phyloP scores from a whole-genome alignment of 2,113 vertebrate genomes.

The Tiliqua scincoides region DNA sequence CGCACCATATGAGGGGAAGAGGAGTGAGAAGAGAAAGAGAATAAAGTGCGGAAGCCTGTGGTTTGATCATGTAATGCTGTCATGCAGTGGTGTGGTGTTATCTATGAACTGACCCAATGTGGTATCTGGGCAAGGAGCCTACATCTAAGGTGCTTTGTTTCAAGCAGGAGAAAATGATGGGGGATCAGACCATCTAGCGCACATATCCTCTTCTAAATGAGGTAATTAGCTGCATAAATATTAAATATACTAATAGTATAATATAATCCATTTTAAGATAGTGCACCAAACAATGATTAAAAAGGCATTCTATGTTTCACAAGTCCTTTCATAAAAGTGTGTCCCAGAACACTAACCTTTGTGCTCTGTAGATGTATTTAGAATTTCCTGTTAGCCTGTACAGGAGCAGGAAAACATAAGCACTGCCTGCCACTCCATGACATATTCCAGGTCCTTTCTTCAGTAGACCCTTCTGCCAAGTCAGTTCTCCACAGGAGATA shows the following conservation, averaged over 20 bases:
- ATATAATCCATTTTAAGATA: neutral
- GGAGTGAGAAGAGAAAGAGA: no score
- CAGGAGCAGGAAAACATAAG: slow-evolving; percentile 89
- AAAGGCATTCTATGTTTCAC: neutral
- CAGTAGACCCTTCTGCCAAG: slow-evolving; percentile 89
- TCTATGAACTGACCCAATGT: no score
- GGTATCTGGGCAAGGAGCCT: no score
- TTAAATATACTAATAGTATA: neutral
- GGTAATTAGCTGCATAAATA: neutral
- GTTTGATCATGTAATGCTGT: no score
- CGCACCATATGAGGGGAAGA: no score
- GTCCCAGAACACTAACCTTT: slow-evolving; percentile 78
- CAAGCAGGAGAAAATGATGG: no score
- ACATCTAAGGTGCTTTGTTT: no score
- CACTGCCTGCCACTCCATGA: slow-evolving; percentile 87
- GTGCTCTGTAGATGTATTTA: slow-evolving; percentile 89
- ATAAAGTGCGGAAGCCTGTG: no score
- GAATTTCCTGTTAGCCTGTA: slow-evolving; percentile 89
- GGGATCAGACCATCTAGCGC: no score
- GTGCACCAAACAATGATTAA: neutral
- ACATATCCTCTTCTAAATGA: neutral
- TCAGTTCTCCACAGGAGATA: slow-evolving; percentile 88
- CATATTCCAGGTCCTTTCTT: slow-evolving; percentile 93
- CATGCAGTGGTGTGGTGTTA: no score
- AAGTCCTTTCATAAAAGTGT: fast-evolving